Conservation (phyloP, 53 echinoderm and acorn worm species). For the Stichopus horrens region DNA sequence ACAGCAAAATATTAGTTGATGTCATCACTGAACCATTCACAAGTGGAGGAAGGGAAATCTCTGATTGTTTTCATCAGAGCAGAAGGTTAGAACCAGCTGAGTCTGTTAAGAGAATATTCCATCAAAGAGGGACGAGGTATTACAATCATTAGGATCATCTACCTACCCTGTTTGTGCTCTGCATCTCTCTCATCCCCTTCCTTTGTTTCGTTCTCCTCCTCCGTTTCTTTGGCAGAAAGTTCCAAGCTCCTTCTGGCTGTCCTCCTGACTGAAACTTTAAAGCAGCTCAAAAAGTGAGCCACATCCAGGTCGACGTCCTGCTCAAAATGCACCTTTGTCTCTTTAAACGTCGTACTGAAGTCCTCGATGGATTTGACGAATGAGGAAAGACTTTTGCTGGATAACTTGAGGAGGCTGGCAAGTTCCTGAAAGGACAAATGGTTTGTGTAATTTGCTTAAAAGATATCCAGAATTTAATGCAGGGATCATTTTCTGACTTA, state of each 20-base stretch:
- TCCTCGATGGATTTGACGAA: conserved; percentile 35
- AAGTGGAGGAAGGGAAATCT: too few species aligned
- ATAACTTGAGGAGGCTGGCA: conserved; percentile 62
- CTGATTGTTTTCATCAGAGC: not conserved
- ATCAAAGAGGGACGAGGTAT: too few species aligned
- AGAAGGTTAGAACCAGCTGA: not conserved
- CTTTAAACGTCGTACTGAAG: conserved; percentile 45
- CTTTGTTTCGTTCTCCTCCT: not conserved
- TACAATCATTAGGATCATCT: too few species aligned
- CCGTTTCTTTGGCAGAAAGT: not conserved
- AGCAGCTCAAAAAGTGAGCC: conserved; percentile 85
- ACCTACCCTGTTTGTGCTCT: not conserved
- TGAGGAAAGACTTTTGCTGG: conserved; percentile 42
- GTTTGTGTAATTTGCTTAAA: too few species aligned
- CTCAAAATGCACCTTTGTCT: conserved; percentile 84
- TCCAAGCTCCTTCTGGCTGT: not conserved
- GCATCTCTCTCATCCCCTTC: not conserved
- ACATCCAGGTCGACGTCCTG: conserved; percentile 72
- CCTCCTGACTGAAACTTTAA: conserved; percentile 62
- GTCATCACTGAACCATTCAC: too few species aligned
- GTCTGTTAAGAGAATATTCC: too few species aligned
- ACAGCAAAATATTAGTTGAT: too few species aligned
- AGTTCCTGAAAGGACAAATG: conserved; percentile 32
- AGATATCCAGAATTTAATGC: too few species aligned
- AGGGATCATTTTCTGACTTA: too few species aligned